These are phyloP conservation scores for Campylorhamphus procurvoides DNA, from an alignment of 2,113 vertebrate genomes.

Conservation along the genomic window DNA sequence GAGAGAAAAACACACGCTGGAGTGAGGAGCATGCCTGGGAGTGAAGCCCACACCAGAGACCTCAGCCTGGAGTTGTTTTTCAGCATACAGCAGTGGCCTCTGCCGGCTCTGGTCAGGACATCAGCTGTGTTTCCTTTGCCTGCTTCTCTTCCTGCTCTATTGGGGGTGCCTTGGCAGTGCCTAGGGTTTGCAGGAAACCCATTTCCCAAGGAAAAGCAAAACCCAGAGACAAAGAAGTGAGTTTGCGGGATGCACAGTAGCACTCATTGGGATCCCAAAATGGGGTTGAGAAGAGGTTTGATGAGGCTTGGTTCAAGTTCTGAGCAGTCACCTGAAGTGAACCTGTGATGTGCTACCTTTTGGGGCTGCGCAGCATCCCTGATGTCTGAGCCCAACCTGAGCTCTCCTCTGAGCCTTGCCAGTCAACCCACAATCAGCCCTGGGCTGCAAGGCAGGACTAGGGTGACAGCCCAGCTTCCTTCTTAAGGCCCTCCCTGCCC, in stretches of 20 bases:
- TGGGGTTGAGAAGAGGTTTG: not conserved
- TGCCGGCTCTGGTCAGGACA: slow-evolving; percentile 27
- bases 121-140: not conserved
- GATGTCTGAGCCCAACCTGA: not conserved
- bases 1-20: not conserved
- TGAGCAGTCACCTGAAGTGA: not conserved
- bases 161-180: not conserved
- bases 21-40: not conserved
- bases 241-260: not conserved
- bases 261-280: not conserved
- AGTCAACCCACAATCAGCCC: not conserved
- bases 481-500: not conserved
- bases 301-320: not conserved
- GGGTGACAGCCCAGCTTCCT: not conserved
- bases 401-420: not conserved
- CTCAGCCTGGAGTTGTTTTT: not conserved
- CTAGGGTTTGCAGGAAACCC: not conserved
- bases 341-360: not conserved
- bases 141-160: not conserved
- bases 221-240: not conserved
- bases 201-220: not conserved
- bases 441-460: accelerated
- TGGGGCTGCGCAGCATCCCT: not conserved
- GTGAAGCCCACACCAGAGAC: not conserved
- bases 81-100: slow-evolving; percentile 60